Conservation (phyloP, 2,113 vertebrate genomes). For the Excalfactoria chinensis region DNA sequence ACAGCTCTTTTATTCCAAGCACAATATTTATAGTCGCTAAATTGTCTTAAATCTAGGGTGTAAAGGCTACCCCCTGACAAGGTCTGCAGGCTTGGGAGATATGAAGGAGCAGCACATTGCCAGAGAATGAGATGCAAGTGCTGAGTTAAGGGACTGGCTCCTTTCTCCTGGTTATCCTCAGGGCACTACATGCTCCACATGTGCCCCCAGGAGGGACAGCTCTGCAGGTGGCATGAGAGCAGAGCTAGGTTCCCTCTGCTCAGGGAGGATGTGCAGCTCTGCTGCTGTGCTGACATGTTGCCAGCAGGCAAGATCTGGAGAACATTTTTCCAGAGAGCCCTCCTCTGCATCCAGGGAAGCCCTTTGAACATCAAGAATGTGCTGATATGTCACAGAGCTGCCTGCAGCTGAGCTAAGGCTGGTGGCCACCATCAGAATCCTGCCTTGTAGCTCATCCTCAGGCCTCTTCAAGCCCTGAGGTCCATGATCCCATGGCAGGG, state of each 20-base stretch:
- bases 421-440: background rate
- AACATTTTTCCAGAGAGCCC: background rate
- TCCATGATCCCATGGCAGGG: background rate
- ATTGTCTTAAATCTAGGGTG: background rate
- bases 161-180: background rate
- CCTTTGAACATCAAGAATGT: background rate
- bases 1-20: conserved; percentile 44
- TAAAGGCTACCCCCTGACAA: conserved; percentile 24
- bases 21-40: conserved; percentile 45
- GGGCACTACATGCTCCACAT: background rate
- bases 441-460: accelerated
- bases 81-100: background rate
- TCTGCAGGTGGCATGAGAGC: background rate
- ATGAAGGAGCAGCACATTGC: background rate
- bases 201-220: background rate
- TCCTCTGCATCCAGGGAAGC: background rate
- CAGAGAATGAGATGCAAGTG: background rate
- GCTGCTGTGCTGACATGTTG: background rate
- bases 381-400: background rate
- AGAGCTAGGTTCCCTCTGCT: background rate
- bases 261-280: background rate
- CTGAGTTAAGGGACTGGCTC: background rate
- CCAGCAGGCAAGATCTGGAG: background rate
- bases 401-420: background rate
- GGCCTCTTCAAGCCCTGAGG: background rate